A percentile compares a stretch with the other conserved stretches of the same genome.
phyloP scores from a whole-genome alignment of 2,888 invertebrate genomes.

The Stenichneumon culpator region DNA sequence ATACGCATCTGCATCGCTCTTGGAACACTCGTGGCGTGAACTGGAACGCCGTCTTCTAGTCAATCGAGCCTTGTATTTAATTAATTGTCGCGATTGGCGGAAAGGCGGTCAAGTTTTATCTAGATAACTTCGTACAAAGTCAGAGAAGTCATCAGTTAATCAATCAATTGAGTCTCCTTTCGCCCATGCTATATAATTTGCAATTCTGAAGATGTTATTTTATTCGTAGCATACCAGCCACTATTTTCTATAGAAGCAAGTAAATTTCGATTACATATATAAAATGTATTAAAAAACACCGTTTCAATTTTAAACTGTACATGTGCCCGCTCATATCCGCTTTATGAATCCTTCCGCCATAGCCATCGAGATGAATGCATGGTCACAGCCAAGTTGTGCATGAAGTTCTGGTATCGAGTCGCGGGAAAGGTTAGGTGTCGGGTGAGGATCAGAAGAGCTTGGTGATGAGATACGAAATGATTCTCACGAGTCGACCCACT shows the following conservation, averaged over 20 bases:
- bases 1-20: constrained; percentile 39
- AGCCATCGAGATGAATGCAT: neutral
- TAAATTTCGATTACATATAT: neutral
- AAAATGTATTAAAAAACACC: neutral
- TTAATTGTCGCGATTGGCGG: constrained; percentile 31
- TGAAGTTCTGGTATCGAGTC: constrained; percentile 25
- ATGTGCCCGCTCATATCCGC: neutral
- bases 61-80: constrained; percentile 36
- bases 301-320: neutral
- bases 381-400: constrained; percentile 38
- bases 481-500: constrained; percentile 79
- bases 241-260: neutral
- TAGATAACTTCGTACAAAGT: constrained; percentile 20
- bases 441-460: constrained; percentile 54
- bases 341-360: neutral
- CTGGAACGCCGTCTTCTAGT: constrained; percentile 49
- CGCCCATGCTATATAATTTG: neutral
- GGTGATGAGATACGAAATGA: constrained; percentile 71
- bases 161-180: neutral
- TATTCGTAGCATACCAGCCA: neutral
- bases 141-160: neutral
- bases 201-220: neutral
- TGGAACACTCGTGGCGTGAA: constrained; percentile 50
- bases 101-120: constrained; percentile 31
- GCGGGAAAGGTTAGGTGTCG: constrained; percentile 43